These are phyloP conservation scores for Hydrophis major DNA, from an alignment of 2,797 vertebrate genomes.

Conservation along the genomic window DNA sequence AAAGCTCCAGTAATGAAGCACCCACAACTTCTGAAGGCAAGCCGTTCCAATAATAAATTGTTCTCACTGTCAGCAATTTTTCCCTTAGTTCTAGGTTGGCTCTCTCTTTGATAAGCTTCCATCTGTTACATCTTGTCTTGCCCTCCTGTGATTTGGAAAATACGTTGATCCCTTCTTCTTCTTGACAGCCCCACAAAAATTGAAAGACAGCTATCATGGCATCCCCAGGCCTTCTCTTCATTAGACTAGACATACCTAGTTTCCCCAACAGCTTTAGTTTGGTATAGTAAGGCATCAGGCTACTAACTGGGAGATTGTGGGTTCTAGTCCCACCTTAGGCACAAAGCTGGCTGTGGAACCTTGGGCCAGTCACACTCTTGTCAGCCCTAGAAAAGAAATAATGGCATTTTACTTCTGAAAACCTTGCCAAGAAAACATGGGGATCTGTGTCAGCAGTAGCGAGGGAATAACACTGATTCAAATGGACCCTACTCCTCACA, in stretches of 20 bases:
- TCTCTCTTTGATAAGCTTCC: no score
- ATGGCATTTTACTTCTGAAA: neutral
- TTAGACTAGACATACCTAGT: neutral
- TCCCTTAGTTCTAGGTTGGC: neutral
- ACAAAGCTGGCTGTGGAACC: neutral
- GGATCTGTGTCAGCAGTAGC: neutral
- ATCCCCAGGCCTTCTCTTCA: neutral
- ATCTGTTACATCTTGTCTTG: neutral
- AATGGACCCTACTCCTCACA: neutral
- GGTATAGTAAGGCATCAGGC: neutral
- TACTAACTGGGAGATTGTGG: neutral
- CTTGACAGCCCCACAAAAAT: neutral
- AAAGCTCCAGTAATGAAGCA: neutral
- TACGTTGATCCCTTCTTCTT: neutral
- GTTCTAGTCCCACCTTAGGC: neutral
- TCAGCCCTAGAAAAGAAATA: neutral
- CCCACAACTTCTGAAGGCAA: neutral
- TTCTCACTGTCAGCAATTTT: neutral
- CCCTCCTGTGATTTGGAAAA: neutral
- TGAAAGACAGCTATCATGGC: neutral
- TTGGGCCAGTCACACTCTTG: neutral
- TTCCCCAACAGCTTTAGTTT: neutral
- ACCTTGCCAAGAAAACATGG: neutral
- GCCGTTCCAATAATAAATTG: neutral
- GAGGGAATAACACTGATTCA: neutral